Evolutionary conservation across 2,888 invertebrate genomes (phyloP), one percentile per base, ranked within the genome.

Genomic region (Anthophora plumipes): DNA sequence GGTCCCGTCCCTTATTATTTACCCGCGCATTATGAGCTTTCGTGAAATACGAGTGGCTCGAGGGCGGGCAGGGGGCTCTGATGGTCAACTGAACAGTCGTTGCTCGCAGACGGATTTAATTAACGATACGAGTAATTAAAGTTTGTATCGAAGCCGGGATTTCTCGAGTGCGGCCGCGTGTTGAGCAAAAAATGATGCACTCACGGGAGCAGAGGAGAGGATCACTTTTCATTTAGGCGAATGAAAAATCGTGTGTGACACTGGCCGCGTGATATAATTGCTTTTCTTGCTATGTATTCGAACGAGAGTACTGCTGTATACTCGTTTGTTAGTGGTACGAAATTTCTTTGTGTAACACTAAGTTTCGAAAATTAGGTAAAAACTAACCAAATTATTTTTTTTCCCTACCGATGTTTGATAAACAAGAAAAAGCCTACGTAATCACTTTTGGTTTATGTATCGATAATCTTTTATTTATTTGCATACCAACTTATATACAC

Each of bases 1-100:
- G 54, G 57, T 57, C 46, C 52, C 73, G 72, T 77, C 79, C 80
- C 85, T 85, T 86, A 87, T 86, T 89, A 91, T 90, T 89, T 88
- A 83, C 84, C 68, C 77, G 68, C 61, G 79, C 68, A 83, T 85
- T 85, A 84, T 84, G 79, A 77, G 76, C 86, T 85, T 85, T 83
- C 69, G 83, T 83, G 77, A 83, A 77, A 80, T 46, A 46, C 37
- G 63, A 80, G 77, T 78, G 64, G 39, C 25, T 37, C 41, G 25
- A 72, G 68, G 77, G 20, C 3, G 39, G 41, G 12, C 0, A 11
- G 48, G 59, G 78, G 43, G 17, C 17, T 41, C 48, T 39, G 72
- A 80, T 66, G 80, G 76, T 79, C 71, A 77, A 68, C 76, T 63
- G 74, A 78, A 83, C 67, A 74, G 17, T 61, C 74, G 80, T 59